A percentile compares a stretch with the other conserved stretches of the same genome.
Conservation (phyloP, 2,888 invertebrate genomes). For the Epiblema foenella region DNA sequence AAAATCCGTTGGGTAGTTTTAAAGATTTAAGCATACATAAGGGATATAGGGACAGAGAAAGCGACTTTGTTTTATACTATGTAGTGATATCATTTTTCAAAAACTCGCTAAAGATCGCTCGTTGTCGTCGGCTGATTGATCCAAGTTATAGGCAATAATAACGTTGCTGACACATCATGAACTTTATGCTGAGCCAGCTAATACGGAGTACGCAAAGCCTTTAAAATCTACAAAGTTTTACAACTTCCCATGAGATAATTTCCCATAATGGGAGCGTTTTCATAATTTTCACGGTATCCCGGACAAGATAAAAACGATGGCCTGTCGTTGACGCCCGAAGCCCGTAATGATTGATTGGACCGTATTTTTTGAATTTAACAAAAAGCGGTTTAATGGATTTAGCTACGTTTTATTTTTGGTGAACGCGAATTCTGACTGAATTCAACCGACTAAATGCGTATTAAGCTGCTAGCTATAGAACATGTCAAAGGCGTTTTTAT, state of each 20-base stretch:
- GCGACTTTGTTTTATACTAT: no score
- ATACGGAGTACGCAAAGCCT: background rate
- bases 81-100: no score
- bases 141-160: no score
- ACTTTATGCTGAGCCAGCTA: background rate
- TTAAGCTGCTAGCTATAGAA: background rate
- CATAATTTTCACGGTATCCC: constrained; percentile 31
- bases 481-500: background rate
- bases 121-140: no score
- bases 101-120: no score
- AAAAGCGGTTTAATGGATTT: constrained; percentile 39
- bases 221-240: background rate
- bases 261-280: constrained; percentile 23
- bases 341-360: constrained; percentile 42
- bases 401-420: constrained; percentile 28
- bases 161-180: no score
- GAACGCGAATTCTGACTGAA: constrained; percentile 14
- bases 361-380: constrained; percentile 41
- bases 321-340: constrained; percentile 44
- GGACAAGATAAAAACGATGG: constrained; percentile 41
- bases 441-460: constrained; percentile 9
- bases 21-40: no score
- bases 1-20: no score
- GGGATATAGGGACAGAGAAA: no score
- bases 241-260: constrained; percentile 22